Evolutionary conservation across 2,113 vertebrate genomes (phyloP).

Genomic region (Charina bottae): DNA sequence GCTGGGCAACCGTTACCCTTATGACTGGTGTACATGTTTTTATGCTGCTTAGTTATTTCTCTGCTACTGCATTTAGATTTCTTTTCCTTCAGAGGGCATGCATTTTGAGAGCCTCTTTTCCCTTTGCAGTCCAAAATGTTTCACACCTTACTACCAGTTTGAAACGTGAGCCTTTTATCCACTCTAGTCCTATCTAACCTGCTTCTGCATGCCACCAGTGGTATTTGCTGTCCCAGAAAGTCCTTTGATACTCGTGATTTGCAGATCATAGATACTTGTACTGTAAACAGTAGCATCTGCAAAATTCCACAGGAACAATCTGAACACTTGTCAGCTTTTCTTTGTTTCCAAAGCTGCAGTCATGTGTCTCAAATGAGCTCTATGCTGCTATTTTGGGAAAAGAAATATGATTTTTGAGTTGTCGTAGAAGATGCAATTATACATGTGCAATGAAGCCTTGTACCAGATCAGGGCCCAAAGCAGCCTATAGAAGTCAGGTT

Average conservation of each 20-base stretch:
- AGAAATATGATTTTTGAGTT: not conserved
- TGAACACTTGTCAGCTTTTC: not conserved
- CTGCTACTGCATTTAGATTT: not conserved
- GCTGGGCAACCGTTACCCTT: not conserved
- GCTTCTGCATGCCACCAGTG: not conserved
- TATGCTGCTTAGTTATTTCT: not conserved
- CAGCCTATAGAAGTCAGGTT: not conserved
- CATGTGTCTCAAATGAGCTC: not conserved
- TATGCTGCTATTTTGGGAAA: not conserved
- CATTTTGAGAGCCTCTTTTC: not conserved
- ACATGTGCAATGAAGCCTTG: not conserved
- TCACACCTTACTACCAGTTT: not conserved
- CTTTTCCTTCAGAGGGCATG: not conserved
- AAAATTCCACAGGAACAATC: not conserved
- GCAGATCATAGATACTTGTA: not conserved
- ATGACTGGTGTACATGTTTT: not conserved
- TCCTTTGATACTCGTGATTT: not conserved
- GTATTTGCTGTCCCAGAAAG: not conserved
- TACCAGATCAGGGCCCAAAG: not conserved
- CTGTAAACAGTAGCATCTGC: not conserved
- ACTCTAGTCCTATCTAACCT: not conserved
- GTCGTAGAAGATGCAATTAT: not conserved
- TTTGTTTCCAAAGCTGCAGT: not conserved
- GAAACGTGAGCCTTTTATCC: not conserved
- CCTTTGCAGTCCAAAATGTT: not conserved